Percentiles rank a stretch among this genome's conserved stretches.
Conservation (phyloP, 2,888 invertebrate genomes). For the Lomographa bimaculata region DNA sequence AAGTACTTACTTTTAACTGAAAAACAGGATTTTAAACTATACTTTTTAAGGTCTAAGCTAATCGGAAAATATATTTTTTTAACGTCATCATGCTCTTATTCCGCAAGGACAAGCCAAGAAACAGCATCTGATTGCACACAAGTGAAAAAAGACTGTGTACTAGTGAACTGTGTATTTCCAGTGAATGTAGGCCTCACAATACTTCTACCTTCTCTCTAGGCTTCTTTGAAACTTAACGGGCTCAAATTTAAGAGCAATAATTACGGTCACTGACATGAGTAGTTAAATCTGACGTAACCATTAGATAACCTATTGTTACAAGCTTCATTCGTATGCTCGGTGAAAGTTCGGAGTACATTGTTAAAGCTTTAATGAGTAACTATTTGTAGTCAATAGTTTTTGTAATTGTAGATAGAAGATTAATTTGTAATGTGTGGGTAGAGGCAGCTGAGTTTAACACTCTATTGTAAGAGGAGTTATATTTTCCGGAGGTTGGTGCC, state of each 20-base stretch:
- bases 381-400: conserved; percentile 15
- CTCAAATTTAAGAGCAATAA: conserved; percentile 20
- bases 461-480: neutral
- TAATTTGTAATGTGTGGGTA: neutral
- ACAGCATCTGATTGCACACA: no score
- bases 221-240: no score
- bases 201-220: no score
- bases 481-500: neutral
- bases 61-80: no score
- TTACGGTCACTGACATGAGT: conserved; percentile 32
- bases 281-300: conserved; percentile 27
- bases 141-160: no score
- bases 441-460: neutral
- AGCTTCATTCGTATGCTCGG: conserved; percentile 14
- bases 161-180: no score
- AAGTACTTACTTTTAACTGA: no score
- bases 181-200: no score
- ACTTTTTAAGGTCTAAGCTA: no score
- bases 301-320: conserved; percentile 34
- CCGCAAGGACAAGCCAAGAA: no score
- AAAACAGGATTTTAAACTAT: no score
- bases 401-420: conserved; percentile 2
- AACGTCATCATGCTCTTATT: no score
- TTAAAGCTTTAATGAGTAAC: conserved; percentile 19
- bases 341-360: conserved; percentile 31